Percentiles rank a stretch among this genome's conserved stretches.
phyloP scores from a whole-genome alignment of 2,113 vertebrate genomes.

The Calyptommatus sinebrachiatus region DNA sequence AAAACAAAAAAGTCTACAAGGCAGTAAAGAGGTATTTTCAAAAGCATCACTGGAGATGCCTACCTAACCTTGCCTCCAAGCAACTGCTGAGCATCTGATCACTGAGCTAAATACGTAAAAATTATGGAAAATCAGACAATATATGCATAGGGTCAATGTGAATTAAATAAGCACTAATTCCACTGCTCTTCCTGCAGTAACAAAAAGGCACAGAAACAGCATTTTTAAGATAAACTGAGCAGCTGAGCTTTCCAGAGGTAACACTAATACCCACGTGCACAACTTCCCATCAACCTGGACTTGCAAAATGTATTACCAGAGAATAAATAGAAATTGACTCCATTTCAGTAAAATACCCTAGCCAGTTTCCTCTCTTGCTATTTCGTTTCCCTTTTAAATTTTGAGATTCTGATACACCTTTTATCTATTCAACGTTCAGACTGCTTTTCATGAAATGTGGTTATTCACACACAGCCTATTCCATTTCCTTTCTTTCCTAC shows the following conservation, averaged over 20 bases:
- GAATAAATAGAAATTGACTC: neutral
- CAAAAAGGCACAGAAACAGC: neutral
- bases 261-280: neutral
- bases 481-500: neutral
- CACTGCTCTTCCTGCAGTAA: neutral
- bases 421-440: neutral
- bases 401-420: neutral
- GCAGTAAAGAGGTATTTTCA: neutral
- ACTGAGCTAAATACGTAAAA: neutral
- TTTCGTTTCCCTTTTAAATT: no score
- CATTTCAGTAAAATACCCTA: neutral
- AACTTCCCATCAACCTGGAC: neutral
- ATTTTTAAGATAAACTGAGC: no score
- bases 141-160: no score
- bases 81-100: neutral
- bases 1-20: neutral
- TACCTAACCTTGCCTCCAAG: constrained; percentile 12
- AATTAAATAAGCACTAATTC: neutral
- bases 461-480: neutral
- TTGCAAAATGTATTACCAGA: neutral
- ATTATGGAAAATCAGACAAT: neutral
- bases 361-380: no score
- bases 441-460: neutral
- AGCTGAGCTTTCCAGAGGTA: neutral
- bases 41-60: neutral